Percentiles rank a stretch among this genome's conserved stretches.
Conservation (phyloP, 2,888 invertebrate genomes). For the Enchytraeus crypticus region DNA sequence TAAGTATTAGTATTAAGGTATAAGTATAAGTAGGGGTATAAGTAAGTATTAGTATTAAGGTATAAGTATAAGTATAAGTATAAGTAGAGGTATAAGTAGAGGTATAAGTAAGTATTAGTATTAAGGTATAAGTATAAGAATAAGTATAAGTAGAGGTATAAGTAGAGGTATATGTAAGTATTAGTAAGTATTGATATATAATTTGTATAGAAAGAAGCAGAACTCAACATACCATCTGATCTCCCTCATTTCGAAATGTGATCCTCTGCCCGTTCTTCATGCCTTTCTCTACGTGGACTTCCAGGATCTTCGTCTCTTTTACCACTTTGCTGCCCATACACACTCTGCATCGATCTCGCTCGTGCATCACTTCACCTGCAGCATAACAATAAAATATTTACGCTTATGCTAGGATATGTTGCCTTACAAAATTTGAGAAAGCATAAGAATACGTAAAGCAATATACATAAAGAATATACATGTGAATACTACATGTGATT, state of each 20-base stretch:
- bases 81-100: too few species aligned
- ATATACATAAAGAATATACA: neutral
- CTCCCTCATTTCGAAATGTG: constrained; percentile 76
- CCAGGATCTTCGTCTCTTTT: constrained; percentile 72
- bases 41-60: too few species aligned
- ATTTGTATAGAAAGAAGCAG: too few species aligned
- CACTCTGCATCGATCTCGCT: constrained; percentile 70
- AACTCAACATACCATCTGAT: constrained; percentile 65
- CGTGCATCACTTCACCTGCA: constrained; percentile 51
- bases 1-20: too few species aligned
- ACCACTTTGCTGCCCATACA: constrained; percentile 77
- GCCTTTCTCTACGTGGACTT: constrained; percentile 80
- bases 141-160: too few species aligned
- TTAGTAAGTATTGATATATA: too few species aligned
- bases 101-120: too few species aligned
- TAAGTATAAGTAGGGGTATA: too few species aligned
- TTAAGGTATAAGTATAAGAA: too few species aligned
- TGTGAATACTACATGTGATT: too few species aligned
- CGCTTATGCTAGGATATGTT: neutral
- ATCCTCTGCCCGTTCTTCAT: constrained; percentile 80
- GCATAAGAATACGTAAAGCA: neutral
- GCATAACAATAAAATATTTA: constrained; percentile 1
- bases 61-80: too few species aligned
- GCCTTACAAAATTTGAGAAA: neutral
- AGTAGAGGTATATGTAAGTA: too few species aligned